Conservation (phyloP, 2,888 invertebrate species). For the Sinodicranocentrus sp. region DNA sequence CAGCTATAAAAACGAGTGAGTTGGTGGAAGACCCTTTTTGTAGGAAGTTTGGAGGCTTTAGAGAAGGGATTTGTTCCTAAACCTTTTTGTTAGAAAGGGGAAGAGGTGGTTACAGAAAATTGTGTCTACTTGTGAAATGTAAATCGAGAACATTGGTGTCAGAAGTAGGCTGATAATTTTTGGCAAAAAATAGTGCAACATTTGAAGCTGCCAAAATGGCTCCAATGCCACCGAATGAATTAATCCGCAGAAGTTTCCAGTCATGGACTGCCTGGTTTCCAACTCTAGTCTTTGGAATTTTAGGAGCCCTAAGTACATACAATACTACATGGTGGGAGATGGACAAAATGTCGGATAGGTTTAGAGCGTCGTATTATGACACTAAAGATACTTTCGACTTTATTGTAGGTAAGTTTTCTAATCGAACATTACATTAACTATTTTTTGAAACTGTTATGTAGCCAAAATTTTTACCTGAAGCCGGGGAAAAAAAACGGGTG, state of each 20-base stretch:
- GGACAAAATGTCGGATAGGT: conserved; percentile 64
- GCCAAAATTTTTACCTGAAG: no score
- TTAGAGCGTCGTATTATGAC: conserved; percentile 59
- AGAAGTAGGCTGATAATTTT: no score
- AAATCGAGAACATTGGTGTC: no score
- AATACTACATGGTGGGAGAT: conserved; percentile 61
- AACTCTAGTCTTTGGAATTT: conserved; percentile 63
- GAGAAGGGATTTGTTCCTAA: no score
- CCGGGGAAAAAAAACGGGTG: no score
- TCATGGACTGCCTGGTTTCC: conserved; percentile 69
- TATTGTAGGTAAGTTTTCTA: conserved; percentile 68
- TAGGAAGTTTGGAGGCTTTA: conserved; percentile 54
- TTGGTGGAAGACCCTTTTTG: conserved; percentile 35
- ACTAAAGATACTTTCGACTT: conserved; percentile 65
- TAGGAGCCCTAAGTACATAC: conserved; percentile 62
- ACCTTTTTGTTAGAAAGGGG: no score
- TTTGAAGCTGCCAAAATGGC: no score
- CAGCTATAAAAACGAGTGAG: conserved; percentile 14
- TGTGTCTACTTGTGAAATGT: no score
- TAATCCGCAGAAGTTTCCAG: conserved; percentile 65
- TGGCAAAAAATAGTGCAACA: no score
- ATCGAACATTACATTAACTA: no score
- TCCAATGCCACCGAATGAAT: conserved; percentile 60
- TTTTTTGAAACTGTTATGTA: no score
- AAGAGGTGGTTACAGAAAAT: no score